A percentile compares a stretch with the other conserved stretches of the same genome.
These are phyloP conservation scores for Erebia palarica DNA, from an alignment of 2,888 invertebrate species.

Conservation along the genomic window DNA sequence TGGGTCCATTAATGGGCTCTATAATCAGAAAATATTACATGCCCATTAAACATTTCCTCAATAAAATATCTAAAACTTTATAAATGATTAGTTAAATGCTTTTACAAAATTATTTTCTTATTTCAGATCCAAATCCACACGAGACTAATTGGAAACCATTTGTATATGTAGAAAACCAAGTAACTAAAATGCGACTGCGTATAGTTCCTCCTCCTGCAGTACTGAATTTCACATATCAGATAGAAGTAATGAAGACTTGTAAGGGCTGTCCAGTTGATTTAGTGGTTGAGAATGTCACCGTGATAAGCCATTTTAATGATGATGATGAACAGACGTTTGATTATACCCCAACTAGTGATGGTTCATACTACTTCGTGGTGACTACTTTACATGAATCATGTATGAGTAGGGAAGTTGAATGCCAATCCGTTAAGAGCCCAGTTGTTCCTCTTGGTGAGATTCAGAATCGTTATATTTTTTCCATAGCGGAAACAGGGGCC, in stretches of 20 bases:
- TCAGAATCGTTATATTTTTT: not conserved
- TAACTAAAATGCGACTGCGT: constrained; percentile 59
- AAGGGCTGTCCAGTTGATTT: constrained; percentile 47
- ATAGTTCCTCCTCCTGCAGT: constrained; percentile 64
- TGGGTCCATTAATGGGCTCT: too few species aligned
- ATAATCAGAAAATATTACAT: too few species aligned
- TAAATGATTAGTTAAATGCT: too few species aligned
- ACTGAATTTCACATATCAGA: constrained; percentile 59
- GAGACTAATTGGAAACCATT: constrained; percentile 16
- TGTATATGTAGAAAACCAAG: constrained; percentile 55
- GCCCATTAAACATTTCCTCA: too few species aligned
- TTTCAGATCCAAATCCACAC: not conserved
- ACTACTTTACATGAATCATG: not conserved
- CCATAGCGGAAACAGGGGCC: too few species aligned
- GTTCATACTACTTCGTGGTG: constrained; percentile 1
- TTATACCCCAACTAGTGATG: constrained; percentile 22
- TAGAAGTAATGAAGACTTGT: constrained; percentile 57
- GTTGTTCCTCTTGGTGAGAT: not conserved
- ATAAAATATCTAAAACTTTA: too few species aligned
- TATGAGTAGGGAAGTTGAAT: not conserved
- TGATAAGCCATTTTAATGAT: constrained; percentile 24
- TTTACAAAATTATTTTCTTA: not conserved
- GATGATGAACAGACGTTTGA: not conserved
- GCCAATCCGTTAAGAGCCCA: not conserved
- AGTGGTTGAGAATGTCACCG: constrained; percentile 44